phyloP scores from a whole-genome alignment of 1,140 invertebrate genomes.

The Drosophila takahashii region DNA sequence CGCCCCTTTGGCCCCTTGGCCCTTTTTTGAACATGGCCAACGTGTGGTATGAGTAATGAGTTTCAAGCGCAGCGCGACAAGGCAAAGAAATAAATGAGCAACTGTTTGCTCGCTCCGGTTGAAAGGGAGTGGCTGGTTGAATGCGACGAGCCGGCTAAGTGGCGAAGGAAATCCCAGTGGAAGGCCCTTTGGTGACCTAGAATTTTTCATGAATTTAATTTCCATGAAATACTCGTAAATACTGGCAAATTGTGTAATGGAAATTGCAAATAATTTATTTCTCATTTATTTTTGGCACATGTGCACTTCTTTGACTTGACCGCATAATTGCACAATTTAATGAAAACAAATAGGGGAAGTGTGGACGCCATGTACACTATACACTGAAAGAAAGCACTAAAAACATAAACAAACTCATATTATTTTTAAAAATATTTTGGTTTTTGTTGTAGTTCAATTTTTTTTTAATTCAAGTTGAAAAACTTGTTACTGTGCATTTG shows the following conservation, averaged over 20 bases:
- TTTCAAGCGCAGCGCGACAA: conserved; percentile 23
- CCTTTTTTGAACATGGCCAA: conserved; percentile 24
- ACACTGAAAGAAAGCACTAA: background rate
- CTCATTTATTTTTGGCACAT: background rate
- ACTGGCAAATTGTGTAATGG: background rate
- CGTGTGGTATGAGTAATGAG: conserved; percentile 74
- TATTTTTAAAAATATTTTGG: no score
- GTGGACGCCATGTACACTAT: no score
- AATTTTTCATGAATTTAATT: conserved; percentile 12
- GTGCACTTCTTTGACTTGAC: no score
- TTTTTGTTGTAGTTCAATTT: no score
- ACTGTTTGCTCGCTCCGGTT: background rate
- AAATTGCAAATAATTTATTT: background rate
- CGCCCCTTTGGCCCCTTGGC: background rate
- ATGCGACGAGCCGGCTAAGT: conserved; percentile 18
- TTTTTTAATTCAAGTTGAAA: no score
- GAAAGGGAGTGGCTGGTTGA: background rate
- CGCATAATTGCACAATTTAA: background rate
- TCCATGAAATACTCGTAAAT: background rate
- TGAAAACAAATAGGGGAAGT: background rate
- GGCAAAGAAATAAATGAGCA: conserved; percentile 60
- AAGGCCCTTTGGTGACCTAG: conserved; percentile 11
- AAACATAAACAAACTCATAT: no score
- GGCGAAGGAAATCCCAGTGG: conserved; percentile 3
- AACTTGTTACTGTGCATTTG: no score